Evolutionary conservation across 1,140 invertebrate species (phyloP).

Genomic region (Caenorhabditis inopinata): DNA sequence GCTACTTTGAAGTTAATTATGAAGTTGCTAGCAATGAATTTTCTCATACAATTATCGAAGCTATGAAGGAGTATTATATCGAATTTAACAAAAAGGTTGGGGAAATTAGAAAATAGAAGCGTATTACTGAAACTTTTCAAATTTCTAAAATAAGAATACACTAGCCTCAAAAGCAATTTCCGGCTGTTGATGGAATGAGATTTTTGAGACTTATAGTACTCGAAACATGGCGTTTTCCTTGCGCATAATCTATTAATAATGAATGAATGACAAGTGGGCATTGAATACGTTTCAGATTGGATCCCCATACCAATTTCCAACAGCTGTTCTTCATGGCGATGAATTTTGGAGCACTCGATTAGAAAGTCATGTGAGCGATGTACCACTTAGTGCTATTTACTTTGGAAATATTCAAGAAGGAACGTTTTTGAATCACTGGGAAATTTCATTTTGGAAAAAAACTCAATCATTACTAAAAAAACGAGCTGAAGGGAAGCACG

Average conservation of each 20-base stretch:
- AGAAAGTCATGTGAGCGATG: neutral
- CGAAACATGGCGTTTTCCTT: no score
- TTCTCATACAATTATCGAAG: neutral
- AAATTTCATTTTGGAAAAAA: neutral
- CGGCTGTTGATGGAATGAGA: no score
- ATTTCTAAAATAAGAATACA: no score
- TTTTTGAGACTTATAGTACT: no score
- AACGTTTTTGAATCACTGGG: conserved; percentile 30
- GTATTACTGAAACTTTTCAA: no score
- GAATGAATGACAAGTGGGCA: no score
- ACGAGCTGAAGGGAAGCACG: no score
- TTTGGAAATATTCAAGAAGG: conserved; percentile 37
- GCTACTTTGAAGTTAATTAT: neutral
- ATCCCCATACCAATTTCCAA: neutral
- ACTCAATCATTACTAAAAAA: no score
- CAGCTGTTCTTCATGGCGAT: neutral
- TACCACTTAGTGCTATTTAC: neutral
- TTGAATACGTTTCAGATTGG: neutral
- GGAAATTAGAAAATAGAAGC: no score
- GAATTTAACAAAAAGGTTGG: no score
- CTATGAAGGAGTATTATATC: neutral
- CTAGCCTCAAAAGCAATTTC: no score
- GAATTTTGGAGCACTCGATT: neutral
- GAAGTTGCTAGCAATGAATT: neutral
- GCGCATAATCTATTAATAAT: no score